Evolutionary conservation across 2,113 vertebrate genomes (phyloP), one percentile per base, ranked within the genome.

Genomic region (Oncorhynchus gorbuscha): DNA sequence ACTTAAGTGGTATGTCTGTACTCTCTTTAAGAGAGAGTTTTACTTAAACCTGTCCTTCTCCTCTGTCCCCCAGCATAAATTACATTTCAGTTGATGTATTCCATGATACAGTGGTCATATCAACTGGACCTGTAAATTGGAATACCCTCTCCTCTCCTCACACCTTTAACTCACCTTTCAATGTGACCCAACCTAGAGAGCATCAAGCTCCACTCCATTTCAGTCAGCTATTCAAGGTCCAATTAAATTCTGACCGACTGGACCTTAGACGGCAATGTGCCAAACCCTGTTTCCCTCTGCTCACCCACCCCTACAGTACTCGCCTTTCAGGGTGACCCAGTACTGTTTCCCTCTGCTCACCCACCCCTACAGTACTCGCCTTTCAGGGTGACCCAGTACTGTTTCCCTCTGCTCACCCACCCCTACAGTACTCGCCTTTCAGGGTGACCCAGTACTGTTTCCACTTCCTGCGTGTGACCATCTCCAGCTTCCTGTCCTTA

Each of bases 261-360:
- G 62, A 24, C n/a, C 18, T 45, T 22, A 22, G 26, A 70, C 12
- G 18, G n/a, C 20, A 22, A 30, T 20, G 3, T 70, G n/a, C 6
- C 48, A 3, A 12, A 58, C 49, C 39, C 55, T 24, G 16, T 20
- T 20, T n/a, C n/a, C n/a, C 18, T 39, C 14, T 20, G 32, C 59
- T 22, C 35, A 12, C 20, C 24, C 5, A 24, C 20, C 2, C 2
- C 0, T 51, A 1, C 35, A 35, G 35, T 35, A 7, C 78, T 88
- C 88, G 98, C 98, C 98, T 95, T 99, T 99, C 61, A 99, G 93
- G 0, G 96, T 98, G 71, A 98, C 95, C 98, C 98, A 99, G 87
- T 96, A 99, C 69, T 98, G 96, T 80, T 94, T 99, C 98, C 98
- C 18, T 39, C 14, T 20, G 32, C 59, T 22, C 35, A 12, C 20